These are phyloP conservation scores for Urocolius indicus DNA, from an alignment of 2,113 vertebrate species.

Conservation along the genomic window DNA sequence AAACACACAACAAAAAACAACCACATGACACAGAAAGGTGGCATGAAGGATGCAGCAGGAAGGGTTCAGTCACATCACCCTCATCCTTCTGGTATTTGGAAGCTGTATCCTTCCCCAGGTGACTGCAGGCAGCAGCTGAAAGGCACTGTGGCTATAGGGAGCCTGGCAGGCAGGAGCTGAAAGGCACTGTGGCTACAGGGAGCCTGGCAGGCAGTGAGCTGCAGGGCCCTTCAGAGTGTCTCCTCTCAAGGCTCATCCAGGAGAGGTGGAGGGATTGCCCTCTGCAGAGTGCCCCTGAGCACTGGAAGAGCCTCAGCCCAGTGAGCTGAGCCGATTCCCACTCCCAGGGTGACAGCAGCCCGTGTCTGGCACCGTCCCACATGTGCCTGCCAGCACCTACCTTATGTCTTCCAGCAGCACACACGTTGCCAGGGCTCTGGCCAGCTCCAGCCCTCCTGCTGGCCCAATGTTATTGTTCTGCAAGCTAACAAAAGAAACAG, in stretches of 20 bases:
- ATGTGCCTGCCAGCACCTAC: slow-evolving; percentile 39
- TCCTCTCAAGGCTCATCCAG: not conserved
- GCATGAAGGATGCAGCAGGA: not conserved
- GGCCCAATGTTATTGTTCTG: slow-evolving; percentile 53
- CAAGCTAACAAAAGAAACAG: slow-evolving; percentile 64
- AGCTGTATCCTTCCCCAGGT: not conserved
- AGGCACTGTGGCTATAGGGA: not conserved
- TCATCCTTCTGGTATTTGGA: not conserved
- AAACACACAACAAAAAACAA: not conserved
- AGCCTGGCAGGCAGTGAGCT: not conserved
- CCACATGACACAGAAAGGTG: not conserved
- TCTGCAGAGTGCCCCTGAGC: not conserved
- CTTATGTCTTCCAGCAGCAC: slow-evolving; percentile 73
- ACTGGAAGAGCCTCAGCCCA: not conserved
- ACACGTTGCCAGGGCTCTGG: slow-evolving; percentile 56
- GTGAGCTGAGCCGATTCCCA: not conserved
- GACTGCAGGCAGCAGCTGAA: not conserved
- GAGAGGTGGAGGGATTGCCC: not conserved
- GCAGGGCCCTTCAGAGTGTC: not conserved
- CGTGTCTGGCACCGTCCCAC: not conserved
- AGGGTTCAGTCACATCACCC: not conserved
- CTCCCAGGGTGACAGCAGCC: not conserved
- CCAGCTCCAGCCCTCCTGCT: slow-evolving; percentile 56
- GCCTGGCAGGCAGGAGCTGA: not conserved
- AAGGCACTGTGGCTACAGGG: not conserved